Evolutionary conservation across 1,140 invertebrate species (phyloP).

Genomic region (Drosophila oshimai): DNA sequence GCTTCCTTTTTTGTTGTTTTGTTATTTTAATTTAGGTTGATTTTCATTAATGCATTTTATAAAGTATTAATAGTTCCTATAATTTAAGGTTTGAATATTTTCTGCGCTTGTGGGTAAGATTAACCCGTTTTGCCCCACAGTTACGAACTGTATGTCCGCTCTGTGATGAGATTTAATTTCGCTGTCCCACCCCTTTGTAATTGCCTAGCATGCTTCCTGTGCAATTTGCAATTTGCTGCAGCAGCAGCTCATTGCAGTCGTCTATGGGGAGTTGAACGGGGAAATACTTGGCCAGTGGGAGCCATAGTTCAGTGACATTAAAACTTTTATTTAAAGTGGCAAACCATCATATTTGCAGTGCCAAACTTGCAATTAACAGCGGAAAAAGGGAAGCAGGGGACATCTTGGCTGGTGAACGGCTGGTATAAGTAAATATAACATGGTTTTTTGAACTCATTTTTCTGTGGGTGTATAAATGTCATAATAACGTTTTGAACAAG

Average conservation of each 20-base stretch:
- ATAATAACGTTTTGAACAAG: too few relatives aligned
- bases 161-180: conserved; percentile 14
- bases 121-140: neutral
- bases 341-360: neutral
- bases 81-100: neutral
- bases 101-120: neutral
- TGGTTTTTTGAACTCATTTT: too few relatives aligned
- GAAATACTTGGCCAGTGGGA: neutral
- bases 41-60: too few relatives aligned
- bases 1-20: too few relatives aligned
- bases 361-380: neutral
- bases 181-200: neutral
- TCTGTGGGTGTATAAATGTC: too few relatives aligned
- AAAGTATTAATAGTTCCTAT: too few relatives aligned
- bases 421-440: too few relatives aligned
- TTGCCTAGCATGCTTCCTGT: conserved; percentile 8
- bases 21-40: too few relatives aligned
- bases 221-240: conserved; percentile 33
- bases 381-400: neutral
- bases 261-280: neutral
- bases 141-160: neutral
- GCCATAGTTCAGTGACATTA: conserved; percentile 1
- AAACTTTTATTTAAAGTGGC: neutral
- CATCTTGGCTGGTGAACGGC: too few relatives aligned
- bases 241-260: conserved; percentile 12